Conservation (phyloP, 2,888 invertebrate species). For the Nasonia oneida region DNA sequence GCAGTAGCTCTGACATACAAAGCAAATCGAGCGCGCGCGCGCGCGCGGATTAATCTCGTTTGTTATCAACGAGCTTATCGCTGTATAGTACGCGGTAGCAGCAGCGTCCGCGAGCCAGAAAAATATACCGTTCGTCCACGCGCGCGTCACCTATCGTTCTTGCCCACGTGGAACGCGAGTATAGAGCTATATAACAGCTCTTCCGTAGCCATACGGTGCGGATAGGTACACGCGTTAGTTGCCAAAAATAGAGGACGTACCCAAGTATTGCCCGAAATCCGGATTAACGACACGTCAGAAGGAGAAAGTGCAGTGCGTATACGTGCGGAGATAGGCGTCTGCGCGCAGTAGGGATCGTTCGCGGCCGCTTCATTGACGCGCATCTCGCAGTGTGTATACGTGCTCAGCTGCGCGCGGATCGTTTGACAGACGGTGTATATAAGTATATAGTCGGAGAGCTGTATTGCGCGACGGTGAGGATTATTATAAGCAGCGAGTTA, state of each 20-base stretch:
- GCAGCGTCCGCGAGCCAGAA: background rate
- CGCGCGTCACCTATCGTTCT: constrained; percentile 48
- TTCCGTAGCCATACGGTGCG: background rate
- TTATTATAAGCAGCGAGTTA: background rate
- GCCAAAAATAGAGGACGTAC: background rate
- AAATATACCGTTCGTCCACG: background rate
- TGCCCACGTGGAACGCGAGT: constrained; percentile 54
- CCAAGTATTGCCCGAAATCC: background rate
- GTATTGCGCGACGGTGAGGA: background rate
- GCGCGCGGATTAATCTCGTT: background rate
- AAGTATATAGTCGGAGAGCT: background rate
- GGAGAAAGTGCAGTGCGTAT: constrained; percentile 4
- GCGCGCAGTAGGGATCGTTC: background rate
- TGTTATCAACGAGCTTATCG: background rate
- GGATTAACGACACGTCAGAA: background rate
- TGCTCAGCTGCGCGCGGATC: constrained; percentile 18
- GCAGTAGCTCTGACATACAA: background rate
- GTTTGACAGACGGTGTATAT: background rate
- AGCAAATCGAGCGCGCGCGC: background rate
- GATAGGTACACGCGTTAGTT: background rate
- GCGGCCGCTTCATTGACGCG: background rate
- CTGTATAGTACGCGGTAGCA: background rate
- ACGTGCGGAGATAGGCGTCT: background rate
- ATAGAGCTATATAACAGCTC: background rate
- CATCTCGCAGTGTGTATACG: background rate